These are phyloP conservation scores for Troides aeacus DNA, from an alignment of 2,888 invertebrate genomes.

Conservation along the genomic window DNA sequence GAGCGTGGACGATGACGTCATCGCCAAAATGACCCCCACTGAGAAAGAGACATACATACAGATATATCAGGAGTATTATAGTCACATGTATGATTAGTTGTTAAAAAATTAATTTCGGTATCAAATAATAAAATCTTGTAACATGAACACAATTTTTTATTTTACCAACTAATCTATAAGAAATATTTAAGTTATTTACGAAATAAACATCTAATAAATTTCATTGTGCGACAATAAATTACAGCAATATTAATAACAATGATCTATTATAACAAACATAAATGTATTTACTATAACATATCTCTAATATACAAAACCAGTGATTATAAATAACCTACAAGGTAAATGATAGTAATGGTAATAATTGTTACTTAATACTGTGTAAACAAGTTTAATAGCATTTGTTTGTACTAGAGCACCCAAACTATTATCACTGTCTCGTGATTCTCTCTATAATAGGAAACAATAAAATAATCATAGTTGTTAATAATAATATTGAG, in stretches of 20 bases:
- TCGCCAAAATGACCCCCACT: constrained; percentile 92
- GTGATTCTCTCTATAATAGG: not conserved
- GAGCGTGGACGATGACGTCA: constrained; percentile 91
- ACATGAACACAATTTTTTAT: constrained; percentile 1
- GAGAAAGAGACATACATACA: constrained; percentile 97
- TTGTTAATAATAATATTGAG: not conserved
- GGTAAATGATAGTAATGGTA: not conserved
- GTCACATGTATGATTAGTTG: constrained; percentile 89
- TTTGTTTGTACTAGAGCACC: constrained; percentile 25
- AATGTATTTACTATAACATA: not conserved
- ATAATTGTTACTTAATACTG: constrained; percentile 51
- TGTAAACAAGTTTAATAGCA: constrained; percentile 26
- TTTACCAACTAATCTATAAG: not conserved
- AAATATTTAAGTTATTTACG: not conserved
- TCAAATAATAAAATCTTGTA: not conserved
- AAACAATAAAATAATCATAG: not conserved
- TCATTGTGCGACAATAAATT: not conserved
- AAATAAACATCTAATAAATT: not conserved
- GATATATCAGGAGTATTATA: constrained; percentile 95
- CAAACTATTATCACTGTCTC: constrained; percentile 1
- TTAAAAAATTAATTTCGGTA: not conserved
- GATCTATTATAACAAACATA: not conserved
- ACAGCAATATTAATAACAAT: not conserved
- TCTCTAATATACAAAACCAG: not conserved
- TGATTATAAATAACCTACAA: not conserved